Percentiles rank a stretch among this genome's conserved stretches.
Conservation (phyloP, 2,888 invertebrate species). For the Biston stratarius region DNA sequence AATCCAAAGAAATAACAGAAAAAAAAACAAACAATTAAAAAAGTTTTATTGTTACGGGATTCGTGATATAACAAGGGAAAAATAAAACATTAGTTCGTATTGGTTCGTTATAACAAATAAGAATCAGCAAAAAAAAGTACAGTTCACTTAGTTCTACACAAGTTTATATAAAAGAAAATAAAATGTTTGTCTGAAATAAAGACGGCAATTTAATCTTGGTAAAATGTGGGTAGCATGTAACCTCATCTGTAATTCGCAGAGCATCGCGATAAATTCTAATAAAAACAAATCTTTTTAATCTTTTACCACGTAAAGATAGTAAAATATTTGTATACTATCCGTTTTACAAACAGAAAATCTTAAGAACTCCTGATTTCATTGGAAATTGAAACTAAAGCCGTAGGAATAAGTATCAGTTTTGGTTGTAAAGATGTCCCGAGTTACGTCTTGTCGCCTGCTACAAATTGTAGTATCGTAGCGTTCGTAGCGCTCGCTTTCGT, state of each 20-base stretch:
- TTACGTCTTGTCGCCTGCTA: conserved; percentile 21
- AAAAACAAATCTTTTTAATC: conserved; percentile 31
- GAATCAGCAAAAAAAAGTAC: background rate
- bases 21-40: conserved; percentile 15
- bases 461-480: conserved; percentile 16
- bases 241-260: conserved; percentile 21
- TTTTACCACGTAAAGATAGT: conserved; percentile 28
- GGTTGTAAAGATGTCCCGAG: background rate
- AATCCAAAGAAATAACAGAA: background rate
- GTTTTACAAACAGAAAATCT: background rate
- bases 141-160: background rate
- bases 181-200: background rate
- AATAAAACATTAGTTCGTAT: background rate
- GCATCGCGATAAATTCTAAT: conserved; percentile 28
- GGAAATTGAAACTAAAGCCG: background rate
- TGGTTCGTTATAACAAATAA: background rate
- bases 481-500: conserved; percentile 76
- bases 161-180: background rate
- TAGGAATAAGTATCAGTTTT: conserved; percentile 5
- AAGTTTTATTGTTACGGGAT: conserved; percentile 17
- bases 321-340: conserved; percentile 13
- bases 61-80: background rate
- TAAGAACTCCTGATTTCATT: background rate
- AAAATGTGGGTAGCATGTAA: background rate
- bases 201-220: background rate